These are phyloP conservation scores for Myotis daubentonii DNA, from an alignment of 2,797 vertebrate species.

Conservation along the genomic window DNA sequence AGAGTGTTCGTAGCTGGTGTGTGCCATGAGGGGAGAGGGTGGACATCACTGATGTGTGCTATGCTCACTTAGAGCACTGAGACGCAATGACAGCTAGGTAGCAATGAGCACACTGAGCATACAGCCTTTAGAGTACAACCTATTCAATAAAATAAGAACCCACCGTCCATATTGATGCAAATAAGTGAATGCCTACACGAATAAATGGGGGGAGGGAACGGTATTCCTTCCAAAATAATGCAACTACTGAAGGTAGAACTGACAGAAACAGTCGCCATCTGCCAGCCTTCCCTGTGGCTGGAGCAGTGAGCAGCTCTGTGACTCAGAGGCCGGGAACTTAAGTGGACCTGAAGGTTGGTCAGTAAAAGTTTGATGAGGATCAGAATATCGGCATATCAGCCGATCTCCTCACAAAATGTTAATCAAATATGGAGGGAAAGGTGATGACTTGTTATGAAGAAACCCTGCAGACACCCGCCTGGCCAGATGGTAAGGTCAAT, in stretches of 20 bases:
- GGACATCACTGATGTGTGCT: neutral
- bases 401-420: no score
- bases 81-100: neutral
- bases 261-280: neutral
- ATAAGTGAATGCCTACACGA: neutral
- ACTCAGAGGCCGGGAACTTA: neutral
- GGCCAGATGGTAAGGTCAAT: neutral
- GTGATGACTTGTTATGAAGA: neutral
- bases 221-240: neutral
- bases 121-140: neutral
- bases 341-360: neutral
- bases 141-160: neutral
- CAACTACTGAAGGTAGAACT: neutral
- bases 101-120: neutral
- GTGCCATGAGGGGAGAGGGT: neutral
- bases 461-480: no score
- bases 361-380: neutral
- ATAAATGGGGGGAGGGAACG: neutral
- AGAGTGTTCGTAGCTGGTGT: neutral
- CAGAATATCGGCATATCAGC: neutral
- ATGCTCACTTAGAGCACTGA: neutral
- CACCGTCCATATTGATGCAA: neutral
- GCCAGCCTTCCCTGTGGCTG: neutral
- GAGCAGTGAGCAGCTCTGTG: neutral
- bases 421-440: neutral